Base-by-base conservation (phyloP, 2,113 vertebrate species). In the Syrmaticus mikado region DNA sequence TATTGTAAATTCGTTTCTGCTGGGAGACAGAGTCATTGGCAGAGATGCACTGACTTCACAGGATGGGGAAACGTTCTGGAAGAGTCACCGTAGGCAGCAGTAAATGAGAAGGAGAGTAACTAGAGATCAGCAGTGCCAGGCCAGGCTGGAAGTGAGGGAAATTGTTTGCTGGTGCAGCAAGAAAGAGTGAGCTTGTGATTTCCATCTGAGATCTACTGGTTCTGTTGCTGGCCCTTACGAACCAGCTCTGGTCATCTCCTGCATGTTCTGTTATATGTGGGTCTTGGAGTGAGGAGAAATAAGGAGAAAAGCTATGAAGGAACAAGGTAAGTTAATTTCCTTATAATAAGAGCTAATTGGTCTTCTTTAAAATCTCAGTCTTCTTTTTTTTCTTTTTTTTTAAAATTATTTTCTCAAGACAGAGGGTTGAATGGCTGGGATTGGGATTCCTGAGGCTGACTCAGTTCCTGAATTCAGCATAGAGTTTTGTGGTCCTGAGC, bases 221-320 rank as follows among this genome's bases (percentile, higher is more conserved):
- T 88, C 77, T 90, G 70, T 61, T 27, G 30, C 55, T 60, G 41
- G 55, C 64, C 18, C 60, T 48, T 60, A 9, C 0, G 3, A 82
- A 55, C 40, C 18, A 64, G 81, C 48, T 85, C 24, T 62, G 60
- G 40, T 45, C 77, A 41, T 76, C 74, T 2, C 0, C 20, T 21
- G 7, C 21, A 10, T 61, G 48, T 89, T 30, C 21, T 76, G 1
- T 46, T 55, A 34, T 60, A 38, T 27, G 16, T 55, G 34, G 52
- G 13, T 40, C 46, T 87, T 52, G 50, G 27, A 67, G 60, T 55
- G 79, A 93, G 62, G 86, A 73, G 53, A 77, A 11, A 1, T 43
- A 64, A 89, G n/a, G 65, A 82, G 45, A 71, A 75, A 68, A 81
- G 18, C 50, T 43, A 40, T 93, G 91, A 93, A 74, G 46, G 82